Percentiles rank a stretch among this genome's conserved stretches.
phyloP scores from a whole-genome alignment of 2,797 vertebrate genomes.

The Hyperoplus lanceolatus region DNA sequence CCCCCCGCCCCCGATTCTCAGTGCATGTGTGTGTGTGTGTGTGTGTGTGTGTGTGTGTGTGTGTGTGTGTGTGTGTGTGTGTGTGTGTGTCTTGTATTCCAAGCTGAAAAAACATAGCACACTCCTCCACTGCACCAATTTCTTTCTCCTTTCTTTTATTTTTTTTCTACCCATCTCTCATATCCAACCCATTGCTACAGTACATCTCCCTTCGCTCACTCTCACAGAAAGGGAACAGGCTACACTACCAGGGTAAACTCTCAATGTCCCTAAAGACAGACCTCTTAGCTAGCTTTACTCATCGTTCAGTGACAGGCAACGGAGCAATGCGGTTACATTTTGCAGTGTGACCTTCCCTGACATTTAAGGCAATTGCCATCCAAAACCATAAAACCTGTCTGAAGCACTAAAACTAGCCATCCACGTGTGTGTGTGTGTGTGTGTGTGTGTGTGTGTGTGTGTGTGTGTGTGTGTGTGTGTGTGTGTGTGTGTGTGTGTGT shows the following conservation, averaged over 20 bases:
- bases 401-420: conserved; percentile 43
- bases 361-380: conserved; percentile 73
- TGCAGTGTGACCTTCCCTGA: conserved; percentile 73
- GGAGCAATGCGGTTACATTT: conserved; percentile 61
- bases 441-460: conserved; percentile 6
- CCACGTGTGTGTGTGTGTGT: conserved; percentile 5
- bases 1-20: conserved; percentile 35
- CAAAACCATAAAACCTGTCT: conserved; percentile 64
- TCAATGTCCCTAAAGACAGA: conserved; percentile 48
- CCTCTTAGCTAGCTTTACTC: conserved; percentile 54
- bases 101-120: conserved; percentile 74
- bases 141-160: conserved; percentile 55
- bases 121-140: conserved; percentile 74
- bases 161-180: conserved; percentile 47
- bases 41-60: conserved; percentile 20
- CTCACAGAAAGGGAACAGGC: conserved; percentile 34
- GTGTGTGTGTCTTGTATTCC: conserved; percentile 76
- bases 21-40: conserved; percentile 10
- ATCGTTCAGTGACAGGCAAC: conserved; percentile 66
- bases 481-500: background rate
- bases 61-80: conserved; percentile 10
- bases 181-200: conserved; percentile 56
- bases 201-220: conserved; percentile 41
- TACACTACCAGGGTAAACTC: conserved; percentile 60
- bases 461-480: background rate